Base-by-base conservation (phyloP, 2,888 invertebrate species). In the Drosophila longiperda region DNA sequence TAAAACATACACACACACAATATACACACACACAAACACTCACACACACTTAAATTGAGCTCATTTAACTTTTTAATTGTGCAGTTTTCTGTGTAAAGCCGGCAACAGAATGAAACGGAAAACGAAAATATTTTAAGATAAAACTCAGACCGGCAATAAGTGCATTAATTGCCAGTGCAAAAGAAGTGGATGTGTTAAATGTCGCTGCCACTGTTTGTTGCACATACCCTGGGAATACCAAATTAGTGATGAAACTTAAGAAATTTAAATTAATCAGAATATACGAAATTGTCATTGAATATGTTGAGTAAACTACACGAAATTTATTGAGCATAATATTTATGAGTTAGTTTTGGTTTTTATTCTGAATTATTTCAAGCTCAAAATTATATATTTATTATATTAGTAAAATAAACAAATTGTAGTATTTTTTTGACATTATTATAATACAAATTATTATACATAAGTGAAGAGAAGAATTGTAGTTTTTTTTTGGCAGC, bases 21-120 rank as follows among this genome's bases (percentile, higher is more conserved):
- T 20, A n/a, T 11, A 53, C 40, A 36, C 12, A 8, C 12, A 49
- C 20, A 48, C 38, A 48, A 61, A 8, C 32, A n/a, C 49, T 50
- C 17, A 54, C 7, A 32, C 38, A 49, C 55, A 45, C 53, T 17
- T 20, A 65, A 69, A 69, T 70, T 73, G 84, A 89, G 70, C 78
- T 82, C 84, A 89, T 89, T 87, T 87, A 90, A 87, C 87, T 83
- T 90, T 87, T 81, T 90, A 90, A 87, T 90, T 87, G 87, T 83
- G 76, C 86, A 81, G 73, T 73, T 81, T 87, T 77, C 82, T 78
- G 75, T 76, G 74, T 1, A 2, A 80, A 70, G 75, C 69, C 62
- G 64, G 53, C 70, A 72, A 73, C 76, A 63, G 72, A 63, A 72
- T 59, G 65, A 52, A 49, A 67, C 65, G 76, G 73, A 65, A 52